Conservation (phyloP, 2,113 vertebrate species). For the Picathartes gymnocephalus region DNA sequence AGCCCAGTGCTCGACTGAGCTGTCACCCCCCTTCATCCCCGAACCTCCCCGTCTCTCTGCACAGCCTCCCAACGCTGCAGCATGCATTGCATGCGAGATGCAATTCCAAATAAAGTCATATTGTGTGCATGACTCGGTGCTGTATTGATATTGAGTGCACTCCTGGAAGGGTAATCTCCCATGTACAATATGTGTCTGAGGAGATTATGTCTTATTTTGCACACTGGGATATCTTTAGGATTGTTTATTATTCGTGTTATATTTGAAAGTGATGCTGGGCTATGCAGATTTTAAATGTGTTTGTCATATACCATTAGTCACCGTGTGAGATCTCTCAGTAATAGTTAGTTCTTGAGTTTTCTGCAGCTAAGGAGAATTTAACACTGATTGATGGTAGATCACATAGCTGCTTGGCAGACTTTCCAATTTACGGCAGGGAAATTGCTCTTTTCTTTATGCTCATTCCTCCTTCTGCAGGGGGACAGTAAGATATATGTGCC, state of each 20-base stretch:
- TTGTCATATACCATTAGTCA: slow-evolving; percentile 90
- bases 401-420: slow-evolving; percentile 90
- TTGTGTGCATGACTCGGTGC: slow-evolving; percentile 51
- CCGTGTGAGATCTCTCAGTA: slow-evolving; percentile 82
- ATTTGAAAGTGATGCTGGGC: slow-evolving; percentile 72
- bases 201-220: slow-evolving; percentile 72
- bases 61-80: neutral
- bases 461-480: slow-evolving; percentile 77
- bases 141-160: slow-evolving; percentile 55
- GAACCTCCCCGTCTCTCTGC: neutral
- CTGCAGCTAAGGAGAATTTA: slow-evolving; percentile 85
- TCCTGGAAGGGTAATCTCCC: slow-evolving; percentile 61
- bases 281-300: slow-evolving; percentile 86
- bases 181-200: slow-evolving; percentile 62
- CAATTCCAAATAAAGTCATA: slow-evolving; percentile 33
- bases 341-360: slow-evolving; percentile 84
- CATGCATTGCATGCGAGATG: neutral
- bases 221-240: slow-evolving; percentile 60
- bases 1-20: neutral
- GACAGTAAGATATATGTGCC: slow-evolving; percentile 73
- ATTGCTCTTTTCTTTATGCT: slow-evolving; percentile 87
- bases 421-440: slow-evolving; percentile 89
- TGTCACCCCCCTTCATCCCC: neutral
- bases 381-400: slow-evolving; percentile 91
- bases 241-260: slow-evolving; percentile 73